phyloP scores from a whole-genome alignment of 2,113 vertebrate species.

The Macquaria ambigua region DNA sequence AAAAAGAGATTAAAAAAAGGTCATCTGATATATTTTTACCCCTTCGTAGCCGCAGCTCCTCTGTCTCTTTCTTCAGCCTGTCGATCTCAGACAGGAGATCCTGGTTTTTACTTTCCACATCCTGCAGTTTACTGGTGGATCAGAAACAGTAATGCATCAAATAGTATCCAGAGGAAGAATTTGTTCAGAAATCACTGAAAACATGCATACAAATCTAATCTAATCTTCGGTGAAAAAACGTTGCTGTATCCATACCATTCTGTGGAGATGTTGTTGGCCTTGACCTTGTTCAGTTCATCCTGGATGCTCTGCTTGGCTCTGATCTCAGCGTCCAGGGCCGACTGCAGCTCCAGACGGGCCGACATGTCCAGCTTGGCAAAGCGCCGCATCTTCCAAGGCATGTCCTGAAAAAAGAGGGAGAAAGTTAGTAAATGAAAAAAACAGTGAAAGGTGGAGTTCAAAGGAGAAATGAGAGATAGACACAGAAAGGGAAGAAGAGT shows the following conservation, averaged over 20 bases:
- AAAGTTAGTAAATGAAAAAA: not conserved
- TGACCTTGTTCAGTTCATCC: conserved; percentile 97
- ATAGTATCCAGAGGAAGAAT: not conserved
- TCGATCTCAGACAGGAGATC: conserved; percentile 94
- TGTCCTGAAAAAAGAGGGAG: conserved; percentile 85
- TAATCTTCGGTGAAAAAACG: not conserved
- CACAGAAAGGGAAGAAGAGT: not conserved
- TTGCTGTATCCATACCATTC: conserved; percentile 88
- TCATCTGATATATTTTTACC: conserved; percentile 71
- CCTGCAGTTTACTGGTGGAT: conserved; percentile 93
- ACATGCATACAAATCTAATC: not conserved
- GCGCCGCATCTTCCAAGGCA: conserved; percentile 99
- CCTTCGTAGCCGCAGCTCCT: conserved; percentile 94
- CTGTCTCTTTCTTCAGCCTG: conserved; percentile 93
- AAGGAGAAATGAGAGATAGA: not conserved
- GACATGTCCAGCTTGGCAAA: conserved; percentile 99
- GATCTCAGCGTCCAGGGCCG: conserved; percentile 97
- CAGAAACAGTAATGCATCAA: not conserved
- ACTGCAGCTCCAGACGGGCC: conserved; percentile 96
- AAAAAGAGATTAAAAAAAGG: no score
- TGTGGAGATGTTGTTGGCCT: conserved; percentile 93
- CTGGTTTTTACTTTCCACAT: conserved; percentile 93
- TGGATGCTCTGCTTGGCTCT: conserved; percentile 97
- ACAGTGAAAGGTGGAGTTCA: not conserved
- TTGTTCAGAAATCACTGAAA: not conserved